A percentile compares a stretch with the other conserved stretches of the same genome.
Conservation (phyloP, 2,888 invertebrate species). For the Eulithis testata region DNA sequence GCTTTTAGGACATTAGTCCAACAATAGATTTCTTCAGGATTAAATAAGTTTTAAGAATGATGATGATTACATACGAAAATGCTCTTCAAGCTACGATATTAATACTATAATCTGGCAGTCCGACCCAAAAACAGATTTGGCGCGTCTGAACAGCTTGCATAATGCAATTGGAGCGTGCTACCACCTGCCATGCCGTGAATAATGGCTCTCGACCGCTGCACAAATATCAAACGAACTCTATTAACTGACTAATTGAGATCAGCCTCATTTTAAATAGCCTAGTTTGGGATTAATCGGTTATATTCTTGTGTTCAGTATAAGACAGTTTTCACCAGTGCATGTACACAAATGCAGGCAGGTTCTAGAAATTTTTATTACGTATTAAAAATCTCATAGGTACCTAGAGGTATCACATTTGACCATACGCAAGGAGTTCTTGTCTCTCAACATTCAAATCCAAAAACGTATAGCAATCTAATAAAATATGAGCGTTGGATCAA, state of each 20-base stretch:
- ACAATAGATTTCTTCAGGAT: no score
- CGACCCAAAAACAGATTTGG: slow-evolving; percentile 70
- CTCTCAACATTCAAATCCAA: no score
- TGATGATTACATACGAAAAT: neutral
- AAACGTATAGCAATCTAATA: no score
- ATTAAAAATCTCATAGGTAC: no score
- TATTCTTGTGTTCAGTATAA: neutral
- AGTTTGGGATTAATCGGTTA: slow-evolving; percentile 7
- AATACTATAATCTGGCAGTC: slow-evolving; percentile 49
- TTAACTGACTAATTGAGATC: slow-evolving; percentile 37
- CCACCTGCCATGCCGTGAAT: slow-evolving; percentile 64
- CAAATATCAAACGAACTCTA: slow-evolving; percentile 42
- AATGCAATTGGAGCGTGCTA: slow-evolving; percentile 74
- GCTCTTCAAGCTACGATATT: slow-evolving; percentile 19
- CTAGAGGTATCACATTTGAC: no score
- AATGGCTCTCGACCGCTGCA: slow-evolving; percentile 45
- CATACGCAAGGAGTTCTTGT: no score
- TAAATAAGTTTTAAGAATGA: no score
- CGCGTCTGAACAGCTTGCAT: slow-evolving; percentile 61
- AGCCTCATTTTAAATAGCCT: slow-evolving; percentile 28
- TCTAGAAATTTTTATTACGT: no score
- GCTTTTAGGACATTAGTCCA: no score
- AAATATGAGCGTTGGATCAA: no score
- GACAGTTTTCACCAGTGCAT: no score
- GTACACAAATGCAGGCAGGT: no score